phyloP scores from a whole-genome alignment of 2,888 invertebrate genomes.

The Nephrotoma appendiculata region DNA sequence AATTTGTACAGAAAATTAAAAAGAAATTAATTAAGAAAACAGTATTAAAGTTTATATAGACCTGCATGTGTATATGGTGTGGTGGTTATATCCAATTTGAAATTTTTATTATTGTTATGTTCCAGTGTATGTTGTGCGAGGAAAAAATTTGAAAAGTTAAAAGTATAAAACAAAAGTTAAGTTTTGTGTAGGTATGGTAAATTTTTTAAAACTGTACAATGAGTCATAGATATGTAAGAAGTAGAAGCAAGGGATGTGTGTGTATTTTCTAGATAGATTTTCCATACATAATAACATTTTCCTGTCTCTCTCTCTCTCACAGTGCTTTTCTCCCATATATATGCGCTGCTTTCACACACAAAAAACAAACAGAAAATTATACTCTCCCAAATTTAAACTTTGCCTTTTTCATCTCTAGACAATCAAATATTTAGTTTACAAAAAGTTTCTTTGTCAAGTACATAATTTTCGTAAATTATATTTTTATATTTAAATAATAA shows the following conservation, averaged over 20 bases:
- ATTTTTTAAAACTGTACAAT: neutral
- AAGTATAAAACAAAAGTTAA: neutral
- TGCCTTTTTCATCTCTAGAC: neutral
- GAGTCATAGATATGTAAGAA: neutral
- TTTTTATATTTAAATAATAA: neutral
- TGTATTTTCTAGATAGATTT: neutral
- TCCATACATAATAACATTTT: neutral
- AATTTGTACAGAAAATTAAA: neutral
- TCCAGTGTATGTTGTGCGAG: neutral
- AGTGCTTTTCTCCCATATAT: neutral
- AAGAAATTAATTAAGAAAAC: neutral
- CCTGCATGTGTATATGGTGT: neutral
- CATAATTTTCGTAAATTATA: neutral
- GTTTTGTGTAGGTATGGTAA: neutral
- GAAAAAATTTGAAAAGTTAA: neutral
- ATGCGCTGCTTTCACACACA: neutral
- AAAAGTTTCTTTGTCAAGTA: neutral
- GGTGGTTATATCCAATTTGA: neutral
- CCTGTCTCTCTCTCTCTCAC: neutral
- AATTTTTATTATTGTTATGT: neutral
- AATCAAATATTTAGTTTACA: neutral
- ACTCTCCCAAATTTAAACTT: neutral
- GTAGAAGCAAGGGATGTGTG: neutral
- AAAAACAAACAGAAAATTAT: neutral
- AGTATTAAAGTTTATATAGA: neutral